Evolutionary conservation across 2,797 vertebrate species (phyloP).

Genomic region (Macroramphosus scolopax): DNA sequence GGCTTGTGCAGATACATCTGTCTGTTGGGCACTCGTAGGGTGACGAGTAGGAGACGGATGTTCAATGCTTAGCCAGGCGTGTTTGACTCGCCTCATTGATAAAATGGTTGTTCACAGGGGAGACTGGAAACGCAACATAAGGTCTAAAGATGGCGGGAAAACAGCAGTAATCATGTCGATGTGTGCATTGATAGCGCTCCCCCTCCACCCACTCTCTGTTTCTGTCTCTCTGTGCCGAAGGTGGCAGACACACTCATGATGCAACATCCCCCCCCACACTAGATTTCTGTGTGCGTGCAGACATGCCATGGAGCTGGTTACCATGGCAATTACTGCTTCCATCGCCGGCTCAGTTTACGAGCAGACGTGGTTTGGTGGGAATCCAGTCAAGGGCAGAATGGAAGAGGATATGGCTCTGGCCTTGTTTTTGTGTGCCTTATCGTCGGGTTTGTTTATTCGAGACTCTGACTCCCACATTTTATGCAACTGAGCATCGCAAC

Average conservation of each 20-base stretch:
- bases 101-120: conserved; percentile 5
- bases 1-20: conserved; percentile 28
- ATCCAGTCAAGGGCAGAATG: conserved; percentile 13
- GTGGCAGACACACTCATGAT: conserved; percentile 55
- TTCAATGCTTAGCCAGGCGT: conserved; percentile 21
- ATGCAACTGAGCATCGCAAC: conserved; percentile 9
- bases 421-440: conserved; percentile 51
- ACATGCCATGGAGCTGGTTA: conserved; percentile 55
- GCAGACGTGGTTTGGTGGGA: conserved; percentile 31
- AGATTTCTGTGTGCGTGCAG: conserved; percentile 34
- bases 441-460: conserved; percentile 41
- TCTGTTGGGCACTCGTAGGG: conserved; percentile 15
- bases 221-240: conserved; percentile 26
- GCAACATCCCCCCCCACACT: conserved; percentile 22
- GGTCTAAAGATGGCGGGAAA: conserved; percentile 14
- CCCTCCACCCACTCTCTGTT: neutral
- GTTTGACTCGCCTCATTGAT: conserved; percentile 39
- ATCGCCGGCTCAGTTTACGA: conserved; percentile 22
- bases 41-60: conserved; percentile 21
- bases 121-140: conserved; percentile 10
- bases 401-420: conserved; percentile 25
- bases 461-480: conserved; percentile 30
- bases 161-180: conserved; percentile 3
- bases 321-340: conserved; percentile 65
- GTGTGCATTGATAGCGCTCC: neutral